Percentiles rank a stretch among this genome's conserved stretches.
Conservation (phyloP, 2,888 invertebrate species). For the Trisateles emortualis region DNA sequence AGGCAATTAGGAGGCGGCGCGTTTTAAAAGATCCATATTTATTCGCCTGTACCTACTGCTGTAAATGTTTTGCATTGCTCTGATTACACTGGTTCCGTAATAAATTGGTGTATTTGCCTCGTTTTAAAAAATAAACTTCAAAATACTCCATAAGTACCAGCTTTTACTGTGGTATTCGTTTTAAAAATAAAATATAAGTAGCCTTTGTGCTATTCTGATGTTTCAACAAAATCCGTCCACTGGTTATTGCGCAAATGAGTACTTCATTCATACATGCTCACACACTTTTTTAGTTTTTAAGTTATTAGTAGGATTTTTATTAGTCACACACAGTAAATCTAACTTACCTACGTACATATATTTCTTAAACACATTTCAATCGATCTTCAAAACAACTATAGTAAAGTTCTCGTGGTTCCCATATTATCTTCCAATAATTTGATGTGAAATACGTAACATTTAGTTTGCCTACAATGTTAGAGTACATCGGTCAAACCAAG, state of each 20-base stretch:
- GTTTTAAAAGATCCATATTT: constrained; percentile 84
- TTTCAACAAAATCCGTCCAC: no score
- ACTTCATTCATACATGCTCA: no score
- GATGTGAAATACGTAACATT: constrained; percentile 2
- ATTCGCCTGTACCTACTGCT: constrained; percentile 60
- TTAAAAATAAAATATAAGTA: not conserved
- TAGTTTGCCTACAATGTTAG: constrained; percentile 32
- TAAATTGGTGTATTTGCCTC: constrained; percentile 41
- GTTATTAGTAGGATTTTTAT: no score
- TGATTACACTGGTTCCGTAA: constrained; percentile 62
- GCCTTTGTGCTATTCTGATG: no score
- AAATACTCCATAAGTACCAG: no score
- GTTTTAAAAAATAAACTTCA: no score
- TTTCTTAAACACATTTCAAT: no score
- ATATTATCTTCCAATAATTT: constrained; percentile 15
- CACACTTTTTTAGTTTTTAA: no score
- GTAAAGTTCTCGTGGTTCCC: constrained; percentile 11
- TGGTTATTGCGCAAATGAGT: no score
- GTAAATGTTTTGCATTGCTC: constrained; percentile 59
- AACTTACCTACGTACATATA: no score
- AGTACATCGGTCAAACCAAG: constrained; percentile 44
- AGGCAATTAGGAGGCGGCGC: constrained; percentile 80
- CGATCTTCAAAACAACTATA: not conserved
- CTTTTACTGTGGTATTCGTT: no score
- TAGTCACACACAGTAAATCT: no score